phyloP scores from a whole-genome alignment of 2,888 invertebrate species.

The Heterodera filipjevi region DNA sequence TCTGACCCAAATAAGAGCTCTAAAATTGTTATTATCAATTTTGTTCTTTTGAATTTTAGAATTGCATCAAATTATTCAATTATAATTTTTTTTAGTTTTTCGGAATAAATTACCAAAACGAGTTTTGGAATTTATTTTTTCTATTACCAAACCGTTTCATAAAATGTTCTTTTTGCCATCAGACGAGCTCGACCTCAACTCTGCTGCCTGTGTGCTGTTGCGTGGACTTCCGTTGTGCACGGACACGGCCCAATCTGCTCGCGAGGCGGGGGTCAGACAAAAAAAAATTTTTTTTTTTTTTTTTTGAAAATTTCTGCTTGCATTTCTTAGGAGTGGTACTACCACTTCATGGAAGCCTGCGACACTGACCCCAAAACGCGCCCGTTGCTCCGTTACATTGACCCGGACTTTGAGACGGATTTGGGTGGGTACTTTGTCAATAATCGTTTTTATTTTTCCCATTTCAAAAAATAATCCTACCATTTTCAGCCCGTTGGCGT shows the following conservation, averaged over 20 bases:
- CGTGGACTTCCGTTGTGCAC: conserved; percentile 32
- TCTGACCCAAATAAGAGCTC: too few relatives aligned
- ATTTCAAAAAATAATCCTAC: not conserved
- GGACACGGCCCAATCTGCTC: conserved; percentile 6
- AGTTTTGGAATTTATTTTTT: not conserved
- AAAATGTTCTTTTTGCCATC: not conserved
- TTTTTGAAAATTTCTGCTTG: not conserved
- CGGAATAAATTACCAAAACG: too few relatives aligned
- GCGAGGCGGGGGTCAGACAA: conserved; percentile 11
- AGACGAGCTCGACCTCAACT: conserved; percentile 15
- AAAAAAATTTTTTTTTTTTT: not conserved
- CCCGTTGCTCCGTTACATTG: conserved; percentile 21
- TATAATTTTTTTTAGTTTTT: too few relatives aligned
- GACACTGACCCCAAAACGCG: conserved; percentile 16
- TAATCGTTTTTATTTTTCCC: not conserved
- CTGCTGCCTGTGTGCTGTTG: conserved; percentile 30
- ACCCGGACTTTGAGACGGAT: conserved; percentile 27
- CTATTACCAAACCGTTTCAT: not conserved
- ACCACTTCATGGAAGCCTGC: conserved; percentile 34
- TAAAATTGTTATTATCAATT: too few relatives aligned
- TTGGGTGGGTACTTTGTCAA: conserved; percentile 2
- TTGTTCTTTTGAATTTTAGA: too few relatives aligned
- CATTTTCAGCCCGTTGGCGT: conserved; percentile 11
- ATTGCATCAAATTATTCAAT: too few relatives aligned
- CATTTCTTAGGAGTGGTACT: conserved; percentile 28